phyloP scores from a whole-genome alignment of 2,888 invertebrate genomes.

The Coenonympha arcania region DNA sequence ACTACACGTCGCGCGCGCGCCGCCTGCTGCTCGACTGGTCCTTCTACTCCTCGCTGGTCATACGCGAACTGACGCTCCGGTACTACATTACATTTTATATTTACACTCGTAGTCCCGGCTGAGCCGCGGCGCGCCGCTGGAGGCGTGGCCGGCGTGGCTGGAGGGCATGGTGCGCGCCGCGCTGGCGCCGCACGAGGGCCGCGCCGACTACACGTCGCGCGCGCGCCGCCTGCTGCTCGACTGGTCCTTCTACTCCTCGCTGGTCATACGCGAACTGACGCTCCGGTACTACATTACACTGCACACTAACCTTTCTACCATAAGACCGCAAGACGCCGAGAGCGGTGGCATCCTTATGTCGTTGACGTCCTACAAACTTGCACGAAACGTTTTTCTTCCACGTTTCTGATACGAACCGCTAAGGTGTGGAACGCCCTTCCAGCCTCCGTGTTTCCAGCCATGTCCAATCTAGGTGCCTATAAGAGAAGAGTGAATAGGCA shows the following conservation, averaged over 20 bases:
- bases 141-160: conserved; percentile 98
- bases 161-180: conserved; percentile 93
- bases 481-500: no score
- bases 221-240: conserved; percentile 92
- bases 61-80: conserved; percentile 92
- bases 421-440: no score
- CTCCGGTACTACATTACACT: no score
- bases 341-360: no score
- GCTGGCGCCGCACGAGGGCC: conserved; percentile 89
- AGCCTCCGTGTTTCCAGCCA: no score
- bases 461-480: no score
- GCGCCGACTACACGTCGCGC: conserved; percentile 86
- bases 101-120: conserved; percentile 82
- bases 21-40: conserved; percentile 99
- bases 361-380: no score
- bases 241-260: conserved; percentile 99
- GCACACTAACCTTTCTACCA: no score
- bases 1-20: conserved; percentile 84
- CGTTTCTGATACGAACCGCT: no score
- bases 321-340: no score
- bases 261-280: conserved; percentile 98
- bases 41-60: conserved; percentile 98
- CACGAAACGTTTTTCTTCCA: no score
- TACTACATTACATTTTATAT: no score
- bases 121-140: conserved; percentile 93